phyloP scores from a whole-genome alignment of 2,888 invertebrate species.

The Cremastinae sp. region DNA sequence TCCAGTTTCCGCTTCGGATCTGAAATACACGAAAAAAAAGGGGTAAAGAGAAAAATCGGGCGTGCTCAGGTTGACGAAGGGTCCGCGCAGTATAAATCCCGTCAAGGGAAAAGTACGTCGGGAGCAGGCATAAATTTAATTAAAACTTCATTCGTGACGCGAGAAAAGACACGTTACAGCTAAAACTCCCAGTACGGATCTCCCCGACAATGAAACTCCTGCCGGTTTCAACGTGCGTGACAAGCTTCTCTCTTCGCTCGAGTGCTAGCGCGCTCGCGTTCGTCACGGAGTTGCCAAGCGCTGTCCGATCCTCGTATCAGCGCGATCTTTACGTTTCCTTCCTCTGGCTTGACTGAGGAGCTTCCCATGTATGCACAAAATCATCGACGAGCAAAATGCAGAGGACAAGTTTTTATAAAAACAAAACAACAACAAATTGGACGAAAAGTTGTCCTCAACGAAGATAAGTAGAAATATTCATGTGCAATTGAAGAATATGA shows the following conservation, averaged over 20 bases:
- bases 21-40: not conserved
- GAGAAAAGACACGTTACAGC: slow-evolving; percentile 50
- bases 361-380: too few species aligned
- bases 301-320: not conserved
- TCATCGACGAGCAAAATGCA: too few species aligned
- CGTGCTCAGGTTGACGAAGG: slow-evolving; percentile 34
- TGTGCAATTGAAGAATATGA: too few species aligned
- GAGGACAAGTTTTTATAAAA: too few species aligned
- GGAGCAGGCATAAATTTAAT: slow-evolving; percentile 66
- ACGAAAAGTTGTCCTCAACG: too few species aligned
- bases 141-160: slow-evolving; percentile 66
- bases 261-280: not conserved
- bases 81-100: slow-evolving; percentile 50
- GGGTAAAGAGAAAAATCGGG: not conserved
- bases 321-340: not conserved
- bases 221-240: slow-evolving; percentile 29
- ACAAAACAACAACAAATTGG: too few species aligned
- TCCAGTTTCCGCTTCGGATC: slow-evolving; percentile 9
- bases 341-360: slow-evolving; percentile 2
- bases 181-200: slow-evolving; percentile 24
- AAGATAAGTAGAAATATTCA: too few species aligned
- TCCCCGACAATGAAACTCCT: slow-evolving; percentile 28
- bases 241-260: slow-evolving; percentile 18
- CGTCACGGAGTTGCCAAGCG: slow-evolving; percentile 28
- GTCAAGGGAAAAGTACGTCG: slow-evolving; percentile 56